Evolutionary conservation across 2,113 vertebrate species (phyloP), one percentile per base, ranked within the genome.

Genomic region (Taxidea taxus): DNA sequence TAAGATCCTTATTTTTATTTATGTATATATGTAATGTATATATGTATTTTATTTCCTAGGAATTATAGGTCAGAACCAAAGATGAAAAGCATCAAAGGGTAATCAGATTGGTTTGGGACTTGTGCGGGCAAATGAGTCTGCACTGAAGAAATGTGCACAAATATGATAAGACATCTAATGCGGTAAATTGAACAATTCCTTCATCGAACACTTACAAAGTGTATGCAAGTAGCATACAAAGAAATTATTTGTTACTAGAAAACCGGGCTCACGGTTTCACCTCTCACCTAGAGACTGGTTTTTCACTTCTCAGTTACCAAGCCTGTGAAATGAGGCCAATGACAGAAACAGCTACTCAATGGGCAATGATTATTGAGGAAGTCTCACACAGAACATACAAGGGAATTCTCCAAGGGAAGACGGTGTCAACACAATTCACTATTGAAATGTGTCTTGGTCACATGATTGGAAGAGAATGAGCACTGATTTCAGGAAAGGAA

Each of bases 21-120:
- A 42, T 74, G n/a, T 72, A 37, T 68, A 31, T 20, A 72, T 29
- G 25, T 5, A 18, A 47, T 9, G 42, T 34, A 4, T n/a, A 18
- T 27, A 64, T 12, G 39, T 62, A 85, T 62, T 75, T 51, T 7
- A 81, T 20, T 86, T 95, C 85, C 29, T 85, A 92, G 37, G 39
- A 82, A 92, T 83, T 86, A 92, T 70, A 94, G 78, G 31, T 8
- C 18, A 80, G 16, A 87, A 89, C 25, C 87, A 90, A 96, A 81
- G 34, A 90, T 72, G 42, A 85, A 87, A 90, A 62, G 34, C 77
- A 82, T 75, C 78, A 89, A 60, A 87, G 11, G 60, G 20, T 82
- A 82, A 78, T 91, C 66, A 92, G 37, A 77, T 4, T 18, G 23
- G 34, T 34, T 47, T 85, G 83, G 34, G 51, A 80, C 93, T 60